Evolutionary conservation across 2,113 vertebrate genomes (phyloP).

Genomic region (Drymodes brunneopygia): DNA sequence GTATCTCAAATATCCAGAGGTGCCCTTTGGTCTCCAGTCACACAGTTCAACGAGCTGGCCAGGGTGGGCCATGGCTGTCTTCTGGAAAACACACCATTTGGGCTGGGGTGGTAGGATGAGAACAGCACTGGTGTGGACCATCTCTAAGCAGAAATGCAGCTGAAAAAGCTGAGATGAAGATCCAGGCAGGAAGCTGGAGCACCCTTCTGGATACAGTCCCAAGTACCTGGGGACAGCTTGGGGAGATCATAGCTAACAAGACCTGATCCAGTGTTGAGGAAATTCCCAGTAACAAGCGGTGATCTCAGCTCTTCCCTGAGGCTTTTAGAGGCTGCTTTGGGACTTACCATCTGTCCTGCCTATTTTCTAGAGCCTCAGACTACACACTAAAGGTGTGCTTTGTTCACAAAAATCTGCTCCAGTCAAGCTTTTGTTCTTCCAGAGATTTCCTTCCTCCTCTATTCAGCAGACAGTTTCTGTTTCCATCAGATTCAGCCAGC

Average conservation of each 20-base stretch:
- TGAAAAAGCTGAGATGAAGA: neutral
- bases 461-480: neutral
- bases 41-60: neutral
- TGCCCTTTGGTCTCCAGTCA: neutral
- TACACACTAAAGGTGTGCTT: neutral
- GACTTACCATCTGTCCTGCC: neutral
- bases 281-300: neutral
- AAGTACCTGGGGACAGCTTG: neutral
- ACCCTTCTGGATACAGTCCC: neutral
- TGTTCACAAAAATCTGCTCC: neutral
- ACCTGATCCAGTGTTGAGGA: neutral
- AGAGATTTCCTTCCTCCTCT: neutral
- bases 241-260: accelerated
- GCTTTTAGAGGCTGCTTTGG: neutral
- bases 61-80: neutral
- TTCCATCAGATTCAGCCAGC: neutral
- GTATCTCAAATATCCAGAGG: neutral
- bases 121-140: neutral
- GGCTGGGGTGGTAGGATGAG: neutral
- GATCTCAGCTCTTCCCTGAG: neutral
- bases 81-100: neutral
- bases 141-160: neutral
- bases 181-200: neutral
- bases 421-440: neutral
- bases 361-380: neutral